These are phyloP conservation scores for Maccullochella peelii DNA, from an alignment of 2,113 vertebrate genomes.

Conservation along the genomic window DNA sequence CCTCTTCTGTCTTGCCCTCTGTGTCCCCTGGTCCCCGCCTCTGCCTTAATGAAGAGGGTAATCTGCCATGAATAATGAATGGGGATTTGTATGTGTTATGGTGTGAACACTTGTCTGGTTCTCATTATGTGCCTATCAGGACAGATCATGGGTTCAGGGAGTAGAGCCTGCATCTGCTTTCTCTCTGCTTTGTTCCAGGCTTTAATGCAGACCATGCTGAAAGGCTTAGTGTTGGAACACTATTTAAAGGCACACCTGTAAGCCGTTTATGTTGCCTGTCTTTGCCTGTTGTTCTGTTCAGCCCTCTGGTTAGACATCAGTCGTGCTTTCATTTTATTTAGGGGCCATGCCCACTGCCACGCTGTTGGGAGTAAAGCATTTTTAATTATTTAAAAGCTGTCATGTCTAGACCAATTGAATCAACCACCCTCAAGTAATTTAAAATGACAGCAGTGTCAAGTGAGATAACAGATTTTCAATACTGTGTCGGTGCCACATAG, in stretches of 20 bases:
- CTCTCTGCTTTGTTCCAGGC: conserved; percentile 74
- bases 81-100: conserved; percentile 80
- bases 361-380: conserved; percentile 3
- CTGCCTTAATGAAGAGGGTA: conserved; percentile 80
- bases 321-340: conserved; percentile 39
- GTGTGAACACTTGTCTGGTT: conserved; percentile 80
- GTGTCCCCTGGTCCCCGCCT: conserved; percentile 59
- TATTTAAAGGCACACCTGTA: conserved; percentile 73
- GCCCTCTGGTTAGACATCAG: conserved; percentile 36
- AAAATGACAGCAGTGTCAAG: conserved; percentile 62
- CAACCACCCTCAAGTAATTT: conserved; percentile 52
- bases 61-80: conserved; percentile 84
- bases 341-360: conserved; percentile 16
- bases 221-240: conserved; percentile 59
- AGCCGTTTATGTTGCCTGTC: conserved; percentile 50
- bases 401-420: conserved; percentile 40
- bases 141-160: conserved; percentile 73
- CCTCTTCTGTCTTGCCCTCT: conserved; percentile 42
- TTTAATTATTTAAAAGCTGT: conserved; percentile 66
- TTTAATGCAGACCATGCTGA: conserved; percentile 70
- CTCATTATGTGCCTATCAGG: conserved; percentile 82
- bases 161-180: conserved; percentile 73
- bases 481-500: conserved; percentile 19
- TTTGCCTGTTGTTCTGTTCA: conserved; percentile 45
- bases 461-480: conserved; percentile 59